Base-by-base conservation (phyloP, 2,113 vertebrate genomes). In the Columba janthina region DNA sequence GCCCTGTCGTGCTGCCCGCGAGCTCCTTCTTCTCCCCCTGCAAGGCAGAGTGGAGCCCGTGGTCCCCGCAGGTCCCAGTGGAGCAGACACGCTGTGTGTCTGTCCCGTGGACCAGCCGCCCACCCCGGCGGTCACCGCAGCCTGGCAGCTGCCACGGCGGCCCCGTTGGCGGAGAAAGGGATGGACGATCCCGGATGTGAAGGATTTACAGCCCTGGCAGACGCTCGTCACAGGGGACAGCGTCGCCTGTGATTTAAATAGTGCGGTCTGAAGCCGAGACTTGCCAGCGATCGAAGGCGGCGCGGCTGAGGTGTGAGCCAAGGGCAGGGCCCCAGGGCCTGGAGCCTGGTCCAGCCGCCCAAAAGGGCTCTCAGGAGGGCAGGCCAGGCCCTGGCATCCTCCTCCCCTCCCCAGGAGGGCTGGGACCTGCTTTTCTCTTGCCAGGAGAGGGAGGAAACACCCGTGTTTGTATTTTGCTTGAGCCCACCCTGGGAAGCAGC, bases 161-260 rank as follows among this genome's bases (percentile, higher is more conserved):
- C 83, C 51, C 51, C 6, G 2, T 14, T 11, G 1, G 16, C 34
- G 1, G 54, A 28, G 69, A 69, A 1, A 74, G 76, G 66, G 75
- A 86, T 72, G 89, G 69, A 57, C 84, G 24, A 2, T 31, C 46
- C 90, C 1, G 36, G 84, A 18, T 67, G 89, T 8, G 80, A 90
- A 70, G 93, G 93, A 95, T 96, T 94, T 92, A 73, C 84, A 48
- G 65, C 84, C 60, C 80, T 66, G 87, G 84, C 86, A 95, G 89
- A 6, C 8, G 11, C 78, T 38, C 11, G 2, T 28, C 88, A 31
- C 31, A 10, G 62, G 14, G 54, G 51, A 44, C 2, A 26, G 74
- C 29, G 3, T 22, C 1, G 32, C 10, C 66, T 48, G 71, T 24
- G 38, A 50, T 42, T 65, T 4, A 9, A 62, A 34, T 9, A 34